These are phyloP conservation scores for Pygoscelis adeliae DNA, from an alignment of 2,113 vertebrate species.

Conservation along the genomic window DNA sequence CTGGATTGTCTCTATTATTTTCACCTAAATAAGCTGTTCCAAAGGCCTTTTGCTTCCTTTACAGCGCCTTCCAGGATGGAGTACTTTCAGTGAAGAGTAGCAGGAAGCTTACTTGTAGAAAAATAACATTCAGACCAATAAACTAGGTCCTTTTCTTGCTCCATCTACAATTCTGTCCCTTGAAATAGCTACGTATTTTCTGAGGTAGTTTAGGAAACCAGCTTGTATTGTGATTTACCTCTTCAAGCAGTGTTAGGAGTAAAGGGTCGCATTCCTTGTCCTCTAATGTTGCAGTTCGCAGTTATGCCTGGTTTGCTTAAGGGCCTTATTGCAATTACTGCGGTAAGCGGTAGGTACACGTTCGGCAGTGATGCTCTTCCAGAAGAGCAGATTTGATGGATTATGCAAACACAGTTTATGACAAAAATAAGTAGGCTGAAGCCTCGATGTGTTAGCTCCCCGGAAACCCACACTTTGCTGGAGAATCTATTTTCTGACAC, in stretches of 20 bases:
- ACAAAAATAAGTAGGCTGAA: background rate
- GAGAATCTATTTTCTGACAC: background rate
- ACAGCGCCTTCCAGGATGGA: background rate
- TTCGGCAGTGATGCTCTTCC: background rate
- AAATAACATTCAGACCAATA: background rate
- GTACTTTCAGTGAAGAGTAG: background rate
- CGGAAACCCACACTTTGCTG: background rate
- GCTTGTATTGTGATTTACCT: background rate
- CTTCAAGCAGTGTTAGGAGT: background rate
- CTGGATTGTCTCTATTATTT: background rate
- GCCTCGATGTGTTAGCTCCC: background rate
- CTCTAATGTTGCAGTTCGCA: fast-evolving
- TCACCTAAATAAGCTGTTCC: background rate
- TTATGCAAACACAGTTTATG: background rate
- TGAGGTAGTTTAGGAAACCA: background rate
- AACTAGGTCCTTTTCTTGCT: background rate
- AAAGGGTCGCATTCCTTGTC: background rate
- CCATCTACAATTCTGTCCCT: background rate
- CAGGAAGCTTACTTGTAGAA: background rate
- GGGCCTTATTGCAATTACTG: background rate
- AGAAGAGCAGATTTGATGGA: background rate
- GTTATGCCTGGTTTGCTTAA: background rate
- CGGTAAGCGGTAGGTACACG: background rate
- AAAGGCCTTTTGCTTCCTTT: background rate
- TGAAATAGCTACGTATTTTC: background rate